Evolutionary conservation across 2,797 vertebrate genomes (phyloP).

Genomic region (Hafferia zeledoni): DNA sequence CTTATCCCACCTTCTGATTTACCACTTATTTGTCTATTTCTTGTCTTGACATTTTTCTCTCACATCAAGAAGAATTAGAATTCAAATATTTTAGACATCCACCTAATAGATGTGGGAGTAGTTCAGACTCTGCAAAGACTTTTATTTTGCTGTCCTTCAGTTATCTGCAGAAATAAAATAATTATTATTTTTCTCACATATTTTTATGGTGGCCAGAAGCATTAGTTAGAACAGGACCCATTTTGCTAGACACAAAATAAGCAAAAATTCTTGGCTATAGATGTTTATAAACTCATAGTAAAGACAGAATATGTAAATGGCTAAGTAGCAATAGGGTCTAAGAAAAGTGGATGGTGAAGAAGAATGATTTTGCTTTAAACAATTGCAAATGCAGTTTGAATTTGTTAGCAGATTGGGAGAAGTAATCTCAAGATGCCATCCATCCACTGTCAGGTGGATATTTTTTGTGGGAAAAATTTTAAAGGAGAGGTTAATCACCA

Average conservation of each 20-base stretch:
- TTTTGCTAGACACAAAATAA: not conserved
- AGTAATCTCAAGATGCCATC: not conserved
- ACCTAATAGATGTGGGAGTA: not conserved
- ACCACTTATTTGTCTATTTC: not conserved
- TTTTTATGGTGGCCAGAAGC: not conserved
- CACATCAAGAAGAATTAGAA: not conserved
- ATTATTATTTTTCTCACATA: not conserved
- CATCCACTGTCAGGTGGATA: not conserved
- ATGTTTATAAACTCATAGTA: not conserved
- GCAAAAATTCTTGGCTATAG: not conserved
- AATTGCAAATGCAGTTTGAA: not conserved
- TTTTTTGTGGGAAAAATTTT: not conserved
- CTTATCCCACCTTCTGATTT: not conserved
- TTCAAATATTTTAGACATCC: not conserved
- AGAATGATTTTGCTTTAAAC: not conserved
- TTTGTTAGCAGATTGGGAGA: not conserved
- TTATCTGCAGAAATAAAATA: not conserved
- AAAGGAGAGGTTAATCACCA: not conserved
- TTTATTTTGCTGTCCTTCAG: not conserved
- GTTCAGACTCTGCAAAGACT: not conserved
- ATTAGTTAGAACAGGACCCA: not conserved
- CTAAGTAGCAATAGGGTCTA: fast-evolving
- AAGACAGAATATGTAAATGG: not conserved
- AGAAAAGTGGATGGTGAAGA: not conserved
- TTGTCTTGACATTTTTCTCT: not conserved